Evolutionary conservation across 2,888 invertebrate genomes (phyloP).

Genomic region (Pheosia tremula): DNA sequence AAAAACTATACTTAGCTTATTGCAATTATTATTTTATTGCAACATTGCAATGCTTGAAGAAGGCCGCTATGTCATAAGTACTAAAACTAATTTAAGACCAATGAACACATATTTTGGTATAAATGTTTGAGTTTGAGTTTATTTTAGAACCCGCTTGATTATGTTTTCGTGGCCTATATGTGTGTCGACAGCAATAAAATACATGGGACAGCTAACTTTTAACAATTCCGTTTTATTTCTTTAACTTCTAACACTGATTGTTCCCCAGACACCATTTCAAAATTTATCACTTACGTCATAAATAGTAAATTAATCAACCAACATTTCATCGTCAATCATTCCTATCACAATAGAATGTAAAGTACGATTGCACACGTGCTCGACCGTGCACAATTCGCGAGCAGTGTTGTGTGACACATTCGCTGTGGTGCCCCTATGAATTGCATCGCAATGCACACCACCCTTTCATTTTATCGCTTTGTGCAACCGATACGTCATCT

Average conservation of each 20-base stretch:
- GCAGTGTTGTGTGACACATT: slow-evolving; percentile 71
- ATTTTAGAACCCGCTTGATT: no score
- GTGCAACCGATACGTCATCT: slow-evolving; percentile 81
- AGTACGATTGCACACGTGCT: slow-evolving; percentile 66
- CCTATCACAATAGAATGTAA: slow-evolving; percentile 46
- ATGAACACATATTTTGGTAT: no score
- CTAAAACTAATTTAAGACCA: no score
- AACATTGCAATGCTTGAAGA: no score
- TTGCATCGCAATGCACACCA: slow-evolving; percentile 79
- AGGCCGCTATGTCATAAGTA: no score
- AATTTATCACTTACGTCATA: slow-evolving; percentile 13
- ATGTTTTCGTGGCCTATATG: no score
- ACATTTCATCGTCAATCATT: slow-evolving; percentile 33
- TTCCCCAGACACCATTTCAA: slow-evolving; percentile 19
- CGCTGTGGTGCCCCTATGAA: slow-evolving; percentile 78
- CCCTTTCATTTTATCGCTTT: slow-evolving; percentile 74
- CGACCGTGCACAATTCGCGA: slow-evolving; percentile 54
- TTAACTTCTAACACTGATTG: not conserved
- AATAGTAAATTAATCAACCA: slow-evolving; percentile 26
- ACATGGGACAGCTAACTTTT: not conserved
- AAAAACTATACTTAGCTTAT: no score
- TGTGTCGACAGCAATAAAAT: no score
- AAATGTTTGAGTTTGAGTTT: no score
- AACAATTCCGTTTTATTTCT: not conserved
- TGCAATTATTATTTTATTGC: no score